phyloP scores from a whole-genome alignment of 1,140 invertebrate species.

The Orussus abietinus region DNA sequence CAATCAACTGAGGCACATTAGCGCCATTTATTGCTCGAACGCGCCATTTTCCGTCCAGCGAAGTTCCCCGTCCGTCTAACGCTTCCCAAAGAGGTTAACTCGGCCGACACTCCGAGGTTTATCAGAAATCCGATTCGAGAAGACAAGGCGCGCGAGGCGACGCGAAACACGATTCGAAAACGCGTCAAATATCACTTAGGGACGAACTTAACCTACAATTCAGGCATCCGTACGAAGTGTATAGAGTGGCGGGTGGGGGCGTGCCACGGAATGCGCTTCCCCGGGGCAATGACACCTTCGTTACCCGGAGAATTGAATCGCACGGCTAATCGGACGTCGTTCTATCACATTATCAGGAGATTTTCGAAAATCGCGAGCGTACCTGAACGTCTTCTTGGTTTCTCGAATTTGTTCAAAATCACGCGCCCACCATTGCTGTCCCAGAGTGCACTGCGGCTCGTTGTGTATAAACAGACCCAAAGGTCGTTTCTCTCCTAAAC shows the following conservation, averaged over 20 bases:
- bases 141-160: conserved; percentile 1
- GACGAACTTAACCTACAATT: conserved; percentile 39
- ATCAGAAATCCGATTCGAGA: background rate
- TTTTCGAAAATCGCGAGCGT: too few species aligned
- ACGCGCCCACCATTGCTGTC: conserved; percentile 68
- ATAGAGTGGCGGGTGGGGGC: conserved; percentile 31
- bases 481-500: conserved; percentile 17
- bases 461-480: conserved; percentile 32
- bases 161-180: background rate
- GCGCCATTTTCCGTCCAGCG: conserved; percentile 53
- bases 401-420: conserved; percentile 64
- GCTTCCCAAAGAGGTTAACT: too few species aligned
- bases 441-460: conserved; percentile 51
- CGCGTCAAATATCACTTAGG: background rate
- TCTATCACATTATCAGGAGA: too few species aligned
- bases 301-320: too few species aligned
- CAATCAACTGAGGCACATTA: conserved; percentile 41
- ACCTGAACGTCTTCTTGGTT: conserved; percentile 48
- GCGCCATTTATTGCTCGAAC: conserved; percentile 51
- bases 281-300: too few species aligned
- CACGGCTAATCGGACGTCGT: too few species aligned
- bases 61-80: too few species aligned
- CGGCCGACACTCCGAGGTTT: too few species aligned
- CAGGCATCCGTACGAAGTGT: conserved; percentile 32
- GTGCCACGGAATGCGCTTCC: conserved; percentile 29